These are phyloP conservation scores for Dipodomys spectabilis DNA, from an alignment of 2,113 vertebrate genomes.

Conservation along the genomic window DNA sequence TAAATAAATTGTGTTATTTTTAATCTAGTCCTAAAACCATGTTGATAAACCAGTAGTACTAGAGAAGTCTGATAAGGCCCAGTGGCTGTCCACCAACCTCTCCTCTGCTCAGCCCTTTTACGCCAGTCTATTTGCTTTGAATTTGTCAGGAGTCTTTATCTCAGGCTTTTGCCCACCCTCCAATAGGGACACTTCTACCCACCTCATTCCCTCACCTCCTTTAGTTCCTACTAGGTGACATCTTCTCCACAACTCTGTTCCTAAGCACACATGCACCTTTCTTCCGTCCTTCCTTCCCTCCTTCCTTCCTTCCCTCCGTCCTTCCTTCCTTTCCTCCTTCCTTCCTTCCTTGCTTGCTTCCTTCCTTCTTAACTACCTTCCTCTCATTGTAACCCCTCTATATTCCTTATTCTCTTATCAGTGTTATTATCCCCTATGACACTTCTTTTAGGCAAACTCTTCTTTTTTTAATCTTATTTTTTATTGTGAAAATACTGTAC, in stretches of 20 bases:
- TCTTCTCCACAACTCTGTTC: not conserved
- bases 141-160: not conserved
- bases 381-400: not conserved
- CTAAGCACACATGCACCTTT: too few relatives aligned
- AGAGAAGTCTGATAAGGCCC: not conserved
- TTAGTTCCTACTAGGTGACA: not conserved
- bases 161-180: not conserved
- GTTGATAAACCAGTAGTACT: not conserved
- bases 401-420: not conserved
- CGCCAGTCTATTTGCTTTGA: not conserved
- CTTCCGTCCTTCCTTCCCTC: accelerated
- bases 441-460: not conserved
- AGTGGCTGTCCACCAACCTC: not conserved
- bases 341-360: not conserved
- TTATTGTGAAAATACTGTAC: too few relatives aligned
- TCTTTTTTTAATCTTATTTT: too few relatives aligned
- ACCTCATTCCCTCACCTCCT: not conserved
- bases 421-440: not conserved
- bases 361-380: not conserved
- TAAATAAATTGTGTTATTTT: not conserved
- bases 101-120: not conserved
- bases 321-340: too few relatives aligned
- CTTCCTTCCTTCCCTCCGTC: not conserved
- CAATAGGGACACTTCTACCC: too few relatives aligned
- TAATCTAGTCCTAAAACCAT: not conserved